Evolutionary conservation across 2,113 vertebrate species (phyloP).

Genomic region (Machaerirhynchus nigripectus): DNA sequence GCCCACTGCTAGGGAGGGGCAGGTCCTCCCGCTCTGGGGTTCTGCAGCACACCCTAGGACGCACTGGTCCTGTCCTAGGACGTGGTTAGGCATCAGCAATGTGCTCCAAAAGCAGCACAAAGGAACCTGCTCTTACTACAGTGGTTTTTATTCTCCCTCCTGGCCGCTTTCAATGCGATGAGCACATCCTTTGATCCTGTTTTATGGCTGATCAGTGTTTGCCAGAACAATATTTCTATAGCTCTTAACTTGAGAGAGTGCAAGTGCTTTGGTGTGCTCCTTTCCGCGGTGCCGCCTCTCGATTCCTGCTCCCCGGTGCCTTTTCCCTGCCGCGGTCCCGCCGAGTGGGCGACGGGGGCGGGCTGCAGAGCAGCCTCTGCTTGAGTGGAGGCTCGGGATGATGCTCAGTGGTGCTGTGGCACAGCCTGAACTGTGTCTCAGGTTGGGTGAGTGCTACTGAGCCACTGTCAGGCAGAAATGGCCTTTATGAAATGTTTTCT

Average conservation of each 20-base stretch:
- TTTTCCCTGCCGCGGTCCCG: rapidly evolving
- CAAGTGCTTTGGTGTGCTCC: neutral
- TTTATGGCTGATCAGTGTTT: neutral
- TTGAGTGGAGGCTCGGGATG: neutral
- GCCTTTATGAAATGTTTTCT: conserved; percentile 21
- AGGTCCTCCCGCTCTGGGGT: rapidly evolving
- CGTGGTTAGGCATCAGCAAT: rapidly evolving
- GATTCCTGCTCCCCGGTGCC: neutral
- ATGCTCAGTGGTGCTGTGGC: neutral
- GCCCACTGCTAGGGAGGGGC: rapidly evolving
- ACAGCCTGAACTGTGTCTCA: neutral
- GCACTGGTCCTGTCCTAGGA: neutral
- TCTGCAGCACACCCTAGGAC: neutral
- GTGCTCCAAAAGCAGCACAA: neutral
- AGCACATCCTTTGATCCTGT: neutral
- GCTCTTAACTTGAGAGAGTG: neutral
- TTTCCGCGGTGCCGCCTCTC: neutral
- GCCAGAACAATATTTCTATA: neutral
- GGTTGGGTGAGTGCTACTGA: neutral
- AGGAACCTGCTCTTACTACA: neutral
- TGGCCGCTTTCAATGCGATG: rapidly evolving
- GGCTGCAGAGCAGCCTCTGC: neutral
- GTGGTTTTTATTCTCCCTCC: neutral
- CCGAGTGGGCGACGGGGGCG: rapidly evolving
- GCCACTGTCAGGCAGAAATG: neutral